Conservation (phyloP, 2,888 invertebrate species). For the Serrognathus titanus region DNA sequence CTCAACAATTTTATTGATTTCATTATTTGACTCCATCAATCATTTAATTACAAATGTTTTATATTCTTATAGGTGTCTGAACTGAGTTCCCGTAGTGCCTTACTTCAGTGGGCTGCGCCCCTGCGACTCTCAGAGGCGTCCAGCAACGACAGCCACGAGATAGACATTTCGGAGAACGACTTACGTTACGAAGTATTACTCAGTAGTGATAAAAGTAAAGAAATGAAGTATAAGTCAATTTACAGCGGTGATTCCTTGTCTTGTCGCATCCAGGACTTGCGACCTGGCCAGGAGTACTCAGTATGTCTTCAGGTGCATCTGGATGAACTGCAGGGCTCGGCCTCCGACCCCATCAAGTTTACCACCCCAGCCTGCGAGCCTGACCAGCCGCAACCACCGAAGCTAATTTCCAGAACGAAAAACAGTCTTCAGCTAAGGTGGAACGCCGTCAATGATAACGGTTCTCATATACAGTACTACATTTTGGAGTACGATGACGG, state of each 20-base stretch:
- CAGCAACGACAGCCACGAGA: conserved; percentile 51
- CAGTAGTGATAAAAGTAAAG: conserved; percentile 72
- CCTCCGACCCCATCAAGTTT: conserved; percentile 76
- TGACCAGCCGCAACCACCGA: conserved; percentile 68
- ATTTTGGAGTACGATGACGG: conserved; percentile 76
- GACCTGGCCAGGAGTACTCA: conserved; percentile 84
- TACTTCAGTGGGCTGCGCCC: conserved; percentile 78
- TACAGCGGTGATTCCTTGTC: conserved; percentile 75
- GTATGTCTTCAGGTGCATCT: conserved; percentile 76
- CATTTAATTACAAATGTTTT: neutral
- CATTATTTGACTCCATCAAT: neutral
- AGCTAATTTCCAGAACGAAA: conserved; percentile 68
- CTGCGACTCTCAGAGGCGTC: conserved; percentile 50
- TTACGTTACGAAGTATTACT: conserved; percentile 78
- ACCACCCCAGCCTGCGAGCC: conserved; percentile 80
- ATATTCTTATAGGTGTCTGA: conserved; percentile 65
- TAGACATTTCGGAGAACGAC: conserved; percentile 59
- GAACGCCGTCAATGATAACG: conserved; percentile 74
- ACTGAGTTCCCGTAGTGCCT: conserved; percentile 78
- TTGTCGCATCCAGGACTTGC: conserved; percentile 78
- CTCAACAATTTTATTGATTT: neutral
- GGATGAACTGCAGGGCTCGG: conserved; percentile 70
- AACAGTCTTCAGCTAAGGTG: conserved; percentile 69
- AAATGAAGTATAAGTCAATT: conserved; percentile 81
- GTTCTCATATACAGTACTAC: conserved; percentile 73